Evolutionary conservation across 2,888 invertebrate species (phyloP), one percentile per base, ranked within the genome.

Genomic region (Dexiosoma caninum): DNA sequence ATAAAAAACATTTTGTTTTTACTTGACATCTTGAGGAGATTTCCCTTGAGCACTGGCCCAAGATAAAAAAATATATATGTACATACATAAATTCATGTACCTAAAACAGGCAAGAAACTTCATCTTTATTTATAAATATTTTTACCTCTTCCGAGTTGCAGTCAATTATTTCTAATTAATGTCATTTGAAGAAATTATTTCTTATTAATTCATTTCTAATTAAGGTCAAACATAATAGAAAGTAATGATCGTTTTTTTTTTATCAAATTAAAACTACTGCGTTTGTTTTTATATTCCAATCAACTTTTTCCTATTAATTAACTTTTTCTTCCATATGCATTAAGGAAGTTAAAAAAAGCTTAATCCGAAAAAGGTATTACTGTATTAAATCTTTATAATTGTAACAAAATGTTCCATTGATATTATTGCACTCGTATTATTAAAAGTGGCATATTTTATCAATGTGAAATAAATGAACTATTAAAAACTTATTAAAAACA

Each of bases 241-340:
- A 60, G n/a, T 27, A 16, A n/a, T 51, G 9, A 30, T 70, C 21
- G 8, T 27, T 51, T 51, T 9, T 62, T 49, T 30, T 64, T 55
- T 55, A 46, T 44, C 53, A 9, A 10, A 53, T 55, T 27, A 9
- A 60, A 62, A 70, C 12, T 57, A 64, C 57, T 80, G 70, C 75
- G 46, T 21, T 9, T 35, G 27, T 5, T 70, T 30, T 71, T 80
- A 66, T 71, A 80, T 66, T 53, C 80, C 76, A 80, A 80, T 80
- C 21, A 42, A 16, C 2, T 12, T 23, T 53, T 64, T 44, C 6
- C 8, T 27, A 32, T 60, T n/a, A 51, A 42, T 53, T 60, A n/a
- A 8, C 2, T 19, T 53, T 44, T 51, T 14, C 4, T 3, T n/a
- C 14, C 14, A 23, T 53, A 2, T 14, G 35, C 44, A 57, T 32